Evolutionary conservation across 2,888 invertebrate genomes (phyloP), one percentile per base, ranked within the genome.

Genomic region (Tubulanus polymorphus): DNA sequence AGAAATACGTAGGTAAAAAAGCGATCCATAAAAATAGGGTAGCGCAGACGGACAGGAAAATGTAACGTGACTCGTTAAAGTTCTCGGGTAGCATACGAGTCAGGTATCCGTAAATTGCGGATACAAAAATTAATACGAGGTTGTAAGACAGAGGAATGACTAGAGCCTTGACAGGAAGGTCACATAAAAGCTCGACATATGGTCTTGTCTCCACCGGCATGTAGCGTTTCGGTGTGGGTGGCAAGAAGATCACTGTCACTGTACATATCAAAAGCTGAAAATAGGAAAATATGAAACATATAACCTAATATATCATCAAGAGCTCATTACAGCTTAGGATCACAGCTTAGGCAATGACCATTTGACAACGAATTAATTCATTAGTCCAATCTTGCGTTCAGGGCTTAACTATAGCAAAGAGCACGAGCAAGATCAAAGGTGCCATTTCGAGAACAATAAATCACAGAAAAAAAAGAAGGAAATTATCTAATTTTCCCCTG

Each of bases 21-120:
- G 65, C 60, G 15, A 67, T 51, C 68, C 68, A 69, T 8, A 69
- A 60, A 10, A 70, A 54, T 1, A 71, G 53, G 0, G 69, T 69
- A 26, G 68, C 66, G 52, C 67, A 68, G 8, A 68, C 69, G 52
- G 68, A 71, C 60, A 70, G 71, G 23, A 64, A 63, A 47, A 72
- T 70, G 62, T 66, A 71, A 2, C 68, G 63, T 1, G 71, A 69
- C 63, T 73, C 73, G 60, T 72, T 73, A 62, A 68, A 73, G 51
- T 71, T 72, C 56, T 72, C 70, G 12, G 73, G 74, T 8, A 71
- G 61, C 53, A 68, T 69, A 26, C 73, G 56, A 25, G 71, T 68
- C 54, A 70, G 71, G 59, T 73, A 72, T 37, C 72, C 72, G 50
- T 68, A 68, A 35, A 66, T 57, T 2, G 71, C 62, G 48, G 69